Evolutionary conservation across 2,888 invertebrate genomes (phyloP).

Genomic region (Alitta virens): DNA sequence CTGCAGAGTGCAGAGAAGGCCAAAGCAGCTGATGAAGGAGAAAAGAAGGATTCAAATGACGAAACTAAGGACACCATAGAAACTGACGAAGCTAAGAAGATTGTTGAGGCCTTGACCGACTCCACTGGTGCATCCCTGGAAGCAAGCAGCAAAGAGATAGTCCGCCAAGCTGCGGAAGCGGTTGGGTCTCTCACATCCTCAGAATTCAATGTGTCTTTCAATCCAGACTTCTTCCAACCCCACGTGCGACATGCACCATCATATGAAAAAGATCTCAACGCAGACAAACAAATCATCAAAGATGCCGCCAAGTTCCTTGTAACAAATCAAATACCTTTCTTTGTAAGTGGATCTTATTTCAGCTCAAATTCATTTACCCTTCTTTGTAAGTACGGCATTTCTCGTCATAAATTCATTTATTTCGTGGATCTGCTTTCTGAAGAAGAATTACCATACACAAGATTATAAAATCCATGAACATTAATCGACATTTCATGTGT

Average conservation of each 20-base stretch:
- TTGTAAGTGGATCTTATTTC: too few relatives aligned
- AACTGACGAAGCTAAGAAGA: constrained; percentile 77
- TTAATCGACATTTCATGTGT: too few relatives aligned
- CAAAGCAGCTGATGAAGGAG: constrained; percentile 26
- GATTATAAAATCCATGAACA: too few relatives aligned
- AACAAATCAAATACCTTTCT: constrained; percentile 89
- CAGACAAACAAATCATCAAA: constrained; percentile 85
- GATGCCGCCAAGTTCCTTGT: constrained; percentile 95
- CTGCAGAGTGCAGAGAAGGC: neutral
- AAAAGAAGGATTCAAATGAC: constrained; percentile 29
- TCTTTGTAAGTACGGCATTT: too few relatives aligned
- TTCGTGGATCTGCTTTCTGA: too few relatives aligned
- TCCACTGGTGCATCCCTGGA: constrained; percentile 57
- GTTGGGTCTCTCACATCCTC: constrained; percentile 93
- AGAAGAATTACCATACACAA: too few relatives aligned
- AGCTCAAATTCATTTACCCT: too few relatives aligned
- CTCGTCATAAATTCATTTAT: too few relatives aligned
- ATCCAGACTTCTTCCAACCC: constrained; percentile 96
- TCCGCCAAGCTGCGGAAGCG: constrained; percentile 83
- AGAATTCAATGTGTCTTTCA: constrained; percentile 95
- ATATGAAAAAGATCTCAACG: constrained; percentile 67
- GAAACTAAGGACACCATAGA: constrained; percentile 31
- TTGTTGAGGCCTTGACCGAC: constrained; percentile 63
- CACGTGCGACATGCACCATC: constrained; percentile 77
- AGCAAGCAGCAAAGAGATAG: constrained; percentile 79